These are phyloP conservation scores for Neoaliturus tenellus DNA, from an alignment of 2,888 invertebrate species.

Conservation along the genomic window DNA sequence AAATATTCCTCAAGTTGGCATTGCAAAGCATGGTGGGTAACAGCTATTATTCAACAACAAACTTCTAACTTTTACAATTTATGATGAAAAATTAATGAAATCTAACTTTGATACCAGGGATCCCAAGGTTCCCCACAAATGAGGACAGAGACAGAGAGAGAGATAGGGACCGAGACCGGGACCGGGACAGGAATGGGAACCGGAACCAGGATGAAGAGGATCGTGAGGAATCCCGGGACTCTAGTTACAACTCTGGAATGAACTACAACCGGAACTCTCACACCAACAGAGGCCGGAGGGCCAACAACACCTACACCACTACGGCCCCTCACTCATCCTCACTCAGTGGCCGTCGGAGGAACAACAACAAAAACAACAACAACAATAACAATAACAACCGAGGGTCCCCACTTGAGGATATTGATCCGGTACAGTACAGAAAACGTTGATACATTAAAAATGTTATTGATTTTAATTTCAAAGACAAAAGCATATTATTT, in stretches of 20 bases:
- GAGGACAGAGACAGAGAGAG: slow-evolving; percentile 24
- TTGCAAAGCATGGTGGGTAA: too few species aligned
- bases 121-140: slow-evolving; percentile 32
- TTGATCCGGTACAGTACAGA: slow-evolving; percentile 63
- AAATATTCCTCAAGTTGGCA: too few species aligned
- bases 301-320: slow-evolving; percentile 25
- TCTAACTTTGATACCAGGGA: too few species aligned
- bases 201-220: slow-evolving; percentile 54
- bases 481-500: too few species aligned
- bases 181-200: neutral
- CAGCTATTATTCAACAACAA: too few species aligned
- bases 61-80: too few species aligned
- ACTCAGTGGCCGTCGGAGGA: slow-evolving; percentile 50
- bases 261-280: neutral
- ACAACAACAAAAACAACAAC: too few species aligned
- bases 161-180: slow-evolving; percentile 4
- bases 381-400: slow-evolving; percentile 65
- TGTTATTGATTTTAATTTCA: too few species aligned
- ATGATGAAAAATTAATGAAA: too few species aligned
- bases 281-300: neutral
- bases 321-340: neutral
- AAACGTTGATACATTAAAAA: too few species aligned
- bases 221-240: slow-evolving; percentile 56
- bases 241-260: neutral
- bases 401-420: slow-evolving; percentile 75